These are phyloP conservation scores for Passer domesticus DNA, from an alignment of 2,113 vertebrate species.

Conservation along the genomic window DNA sequence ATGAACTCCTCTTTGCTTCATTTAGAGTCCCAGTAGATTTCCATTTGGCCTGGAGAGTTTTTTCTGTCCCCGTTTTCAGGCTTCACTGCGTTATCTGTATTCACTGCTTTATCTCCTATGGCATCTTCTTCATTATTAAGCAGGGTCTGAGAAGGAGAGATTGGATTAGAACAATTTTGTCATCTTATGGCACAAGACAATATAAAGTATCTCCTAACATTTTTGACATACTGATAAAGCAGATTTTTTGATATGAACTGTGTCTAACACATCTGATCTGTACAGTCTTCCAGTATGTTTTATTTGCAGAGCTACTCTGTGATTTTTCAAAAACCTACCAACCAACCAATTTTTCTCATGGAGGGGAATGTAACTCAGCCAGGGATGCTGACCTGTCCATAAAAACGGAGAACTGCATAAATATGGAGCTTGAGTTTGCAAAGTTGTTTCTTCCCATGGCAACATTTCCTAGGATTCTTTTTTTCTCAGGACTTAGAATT, in stretches of 20 bases:
- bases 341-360: neutral
- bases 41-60: constrained; percentile 38
- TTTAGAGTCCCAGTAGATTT: constrained; percentile 28
- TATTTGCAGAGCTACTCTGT: neutral
- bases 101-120: constrained; percentile 20
- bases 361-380: neutral
- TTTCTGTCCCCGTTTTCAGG: constrained; percentile 9
- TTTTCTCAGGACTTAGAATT: neutral
- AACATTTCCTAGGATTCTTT: neutral
- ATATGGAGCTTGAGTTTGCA: neutral
- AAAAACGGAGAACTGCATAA: neutral
- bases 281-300: neutral
- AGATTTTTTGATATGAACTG: neutral
- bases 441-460: neutral
- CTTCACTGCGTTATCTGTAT: constrained; percentile 17
- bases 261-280: neutral
- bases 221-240: neutral
- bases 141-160: neutral
- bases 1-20: neutral
- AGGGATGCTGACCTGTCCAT: neutral
- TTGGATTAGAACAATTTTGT: neutral
- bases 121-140: constrained; percentile 37
- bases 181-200: neutral
- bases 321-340: neutral
- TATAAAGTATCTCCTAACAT: neutral